Conservation (phyloP, 2,797 vertebrate genomes). For the Cephalopachus bancanus region DNA sequence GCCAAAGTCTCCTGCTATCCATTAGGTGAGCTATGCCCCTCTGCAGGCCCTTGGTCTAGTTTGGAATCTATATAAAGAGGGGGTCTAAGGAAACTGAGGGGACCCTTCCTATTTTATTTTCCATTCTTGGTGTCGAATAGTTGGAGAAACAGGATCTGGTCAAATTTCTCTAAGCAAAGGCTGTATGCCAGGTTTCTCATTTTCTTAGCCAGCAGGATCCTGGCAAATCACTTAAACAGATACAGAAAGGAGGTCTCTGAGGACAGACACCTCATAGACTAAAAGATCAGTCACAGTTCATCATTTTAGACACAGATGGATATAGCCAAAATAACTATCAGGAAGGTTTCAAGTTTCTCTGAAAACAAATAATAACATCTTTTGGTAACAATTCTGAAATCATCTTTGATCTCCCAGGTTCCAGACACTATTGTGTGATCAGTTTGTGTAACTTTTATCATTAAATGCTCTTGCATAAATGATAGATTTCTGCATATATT, state of each 20-base stretch:
- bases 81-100: not conserved
- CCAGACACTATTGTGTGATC: slow-evolving; percentile 23
- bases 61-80: not conserved
- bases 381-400: slow-evolving; percentile 49
- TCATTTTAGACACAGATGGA: slow-evolving; percentile 60
- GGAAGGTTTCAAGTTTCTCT: slow-evolving; percentile 72
- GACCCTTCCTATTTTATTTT: not conserved
- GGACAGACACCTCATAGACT: slow-evolving; percentile 41
- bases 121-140: slow-evolving; percentile 36
- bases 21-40: not conserved
- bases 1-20: too few species aligned
- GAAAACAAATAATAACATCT: not conserved
- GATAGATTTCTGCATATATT: slow-evolving; percentile 10
- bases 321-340: slow-evolving; percentile 73
- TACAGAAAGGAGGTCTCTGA: slow-evolving; percentile 47
- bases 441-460: slow-evolving; percentile 18
- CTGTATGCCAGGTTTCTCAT: slow-evolving; percentile 25
- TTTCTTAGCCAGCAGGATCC: slow-evolving; percentile 44
- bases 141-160: not conserved
- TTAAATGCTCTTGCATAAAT: slow-evolving; percentile 28
- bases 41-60: not conserved
- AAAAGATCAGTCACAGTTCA: slow-evolving; percentile 69
- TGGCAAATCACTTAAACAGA: slow-evolving; percentile 78
- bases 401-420: slow-evolving; percentile 63
- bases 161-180: not conserved